A percentile compares a stretch with the other conserved stretches of the same genome.
phyloP scores from a whole-genome alignment of 2,888 invertebrate species.

The Euclidia mi region DNA sequence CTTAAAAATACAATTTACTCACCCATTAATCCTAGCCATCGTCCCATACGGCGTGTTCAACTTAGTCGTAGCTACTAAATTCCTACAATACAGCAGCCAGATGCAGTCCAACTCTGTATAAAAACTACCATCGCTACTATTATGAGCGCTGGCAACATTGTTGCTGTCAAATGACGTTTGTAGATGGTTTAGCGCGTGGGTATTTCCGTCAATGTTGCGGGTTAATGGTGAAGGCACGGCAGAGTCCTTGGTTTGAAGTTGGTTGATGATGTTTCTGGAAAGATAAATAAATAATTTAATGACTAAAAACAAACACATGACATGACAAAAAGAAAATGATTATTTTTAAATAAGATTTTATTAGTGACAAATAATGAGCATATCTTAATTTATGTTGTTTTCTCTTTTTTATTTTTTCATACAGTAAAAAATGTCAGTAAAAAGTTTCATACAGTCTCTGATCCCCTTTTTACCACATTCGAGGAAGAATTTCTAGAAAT shows the following conservation, averaged over 20 bases:
- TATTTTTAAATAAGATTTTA: no score
- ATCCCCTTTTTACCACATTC: no score
- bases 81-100: slow-evolving; percentile 90
- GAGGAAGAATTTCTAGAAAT: no score
- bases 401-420: no score
- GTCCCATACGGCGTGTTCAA: slow-evolving; percentile 88
- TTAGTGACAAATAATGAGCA: no score
- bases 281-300: slow-evolving; percentile 4
- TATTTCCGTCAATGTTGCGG: slow-evolving; percentile 77
- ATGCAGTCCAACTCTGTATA: slow-evolving; percentile 89
- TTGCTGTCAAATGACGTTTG: slow-evolving; percentile 70
- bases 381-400: no score
- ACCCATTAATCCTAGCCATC: slow-evolving; percentile 91
- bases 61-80: slow-evolving; percentile 87
- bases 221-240: slow-evolving; percentile 70
- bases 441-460: no score
- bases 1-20: slow-evolving; percentile 36
- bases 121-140: slow-evolving; percentile 43
- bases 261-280: slow-evolving; percentile 77
- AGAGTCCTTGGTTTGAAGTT: slow-evolving; percentile 68
- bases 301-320: no score
- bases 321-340: no score
- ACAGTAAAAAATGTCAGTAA: no score
- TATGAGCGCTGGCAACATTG: slow-evolving; percentile 57
- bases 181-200: slow-evolving; percentile 77